These are phyloP conservation scores for Vespertilio murinus DNA, from an alignment of 2,797 vertebrate genomes.

Conservation along the genomic window DNA sequence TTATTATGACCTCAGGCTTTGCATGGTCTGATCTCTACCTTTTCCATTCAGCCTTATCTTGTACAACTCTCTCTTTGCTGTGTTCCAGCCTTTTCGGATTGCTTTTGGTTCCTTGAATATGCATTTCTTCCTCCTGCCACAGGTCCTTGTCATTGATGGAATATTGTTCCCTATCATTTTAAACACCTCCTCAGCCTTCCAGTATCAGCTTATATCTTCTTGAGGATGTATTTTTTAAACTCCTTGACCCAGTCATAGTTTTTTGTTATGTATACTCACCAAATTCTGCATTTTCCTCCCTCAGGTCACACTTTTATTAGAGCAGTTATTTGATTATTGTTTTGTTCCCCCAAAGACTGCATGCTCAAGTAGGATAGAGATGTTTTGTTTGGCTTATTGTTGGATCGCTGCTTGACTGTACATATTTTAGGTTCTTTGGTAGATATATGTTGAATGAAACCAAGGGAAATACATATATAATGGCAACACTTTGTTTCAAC, in stretches of 20 bases:
- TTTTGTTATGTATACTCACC: not conserved
- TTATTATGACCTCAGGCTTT: not conserved
- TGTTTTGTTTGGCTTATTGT: conserved; percentile 14
- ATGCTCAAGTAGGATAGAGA: not conserved
- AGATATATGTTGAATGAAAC: not conserved
- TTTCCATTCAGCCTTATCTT: conserved; percentile 4
- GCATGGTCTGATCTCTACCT: not conserved
- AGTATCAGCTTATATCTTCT: not conserved
- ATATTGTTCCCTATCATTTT: not conserved
- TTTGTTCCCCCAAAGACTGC: conserved; percentile 14
- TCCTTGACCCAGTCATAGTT: not conserved
- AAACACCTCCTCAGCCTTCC: not conserved
- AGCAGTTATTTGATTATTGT: conserved; percentile 34
- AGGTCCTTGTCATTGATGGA: not conserved
- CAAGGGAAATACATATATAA: not conserved
- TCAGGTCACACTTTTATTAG: not conserved
- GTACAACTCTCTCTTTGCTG: not conserved
- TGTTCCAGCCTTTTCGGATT: not conserved
- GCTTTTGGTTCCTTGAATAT: conserved; percentile 17
- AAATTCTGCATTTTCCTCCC: not conserved
- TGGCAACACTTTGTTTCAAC: not conserved
- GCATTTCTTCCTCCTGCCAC: not conserved
- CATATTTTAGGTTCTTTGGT: conserved; percentile 23
- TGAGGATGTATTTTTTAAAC: conserved; percentile 40
- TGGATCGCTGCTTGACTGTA: not conserved